A percentile compares a stretch with the other conserved stretches of the same genome.
phyloP scores from a whole-genome alignment of 1,140 invertebrate species.

The Drosophila neocordata region DNA sequence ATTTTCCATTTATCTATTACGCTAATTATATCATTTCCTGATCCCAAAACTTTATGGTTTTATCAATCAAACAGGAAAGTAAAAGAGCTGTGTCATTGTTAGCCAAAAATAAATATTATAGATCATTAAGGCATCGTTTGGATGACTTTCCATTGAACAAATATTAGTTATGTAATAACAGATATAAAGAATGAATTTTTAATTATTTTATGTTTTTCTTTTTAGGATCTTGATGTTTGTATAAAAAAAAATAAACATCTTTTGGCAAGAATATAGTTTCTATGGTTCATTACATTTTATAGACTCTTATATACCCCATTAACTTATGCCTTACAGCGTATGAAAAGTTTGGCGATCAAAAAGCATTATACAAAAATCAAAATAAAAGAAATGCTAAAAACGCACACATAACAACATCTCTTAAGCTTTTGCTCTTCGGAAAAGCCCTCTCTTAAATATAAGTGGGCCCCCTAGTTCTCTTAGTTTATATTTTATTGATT shows the following conservation, averaged over 20 bases:
- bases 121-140: neutral
- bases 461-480: slow-evolving; percentile 12
- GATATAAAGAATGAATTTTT: no score
- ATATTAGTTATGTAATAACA: neutral
- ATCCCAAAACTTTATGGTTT: neutral
- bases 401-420: neutral
- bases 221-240: no score
- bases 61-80: neutral
- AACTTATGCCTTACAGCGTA: no score
- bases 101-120: neutral
- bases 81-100: neutral
- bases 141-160: neutral
- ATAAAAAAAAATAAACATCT: no score
- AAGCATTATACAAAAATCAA: neutral
- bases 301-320: no score
- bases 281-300: no score
- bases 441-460: neutral
- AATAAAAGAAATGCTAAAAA: neutral
- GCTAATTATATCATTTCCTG: slow-evolving; percentile 1
- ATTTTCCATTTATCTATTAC: neutral
- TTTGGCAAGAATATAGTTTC: no score
- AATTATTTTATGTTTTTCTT: no score
- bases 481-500: slow-evolving; percentile 34
- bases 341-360: neutral
- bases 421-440: neutral